Conservation (phyloP, 2,888 invertebrate species). For the Tupiocoris notatus region DNA sequence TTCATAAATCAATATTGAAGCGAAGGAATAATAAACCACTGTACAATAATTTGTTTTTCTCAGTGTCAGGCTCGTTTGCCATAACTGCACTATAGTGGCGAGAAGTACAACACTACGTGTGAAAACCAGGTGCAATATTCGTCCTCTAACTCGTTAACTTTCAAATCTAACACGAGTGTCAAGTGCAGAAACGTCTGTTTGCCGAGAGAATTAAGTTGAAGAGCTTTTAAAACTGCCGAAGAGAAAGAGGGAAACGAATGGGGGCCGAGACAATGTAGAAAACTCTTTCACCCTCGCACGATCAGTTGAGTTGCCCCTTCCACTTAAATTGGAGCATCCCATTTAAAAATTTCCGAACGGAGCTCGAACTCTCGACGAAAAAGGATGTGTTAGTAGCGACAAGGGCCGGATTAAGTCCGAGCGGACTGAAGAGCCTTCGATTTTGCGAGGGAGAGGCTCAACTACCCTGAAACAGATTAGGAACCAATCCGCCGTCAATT, state of each 20-base stretch:
- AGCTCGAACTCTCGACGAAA: not conserved
- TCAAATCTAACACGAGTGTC: constrained; percentile 9
- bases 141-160: not conserved
- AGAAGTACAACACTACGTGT: too few species aligned
- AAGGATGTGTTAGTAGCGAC: constrained; percentile 4
- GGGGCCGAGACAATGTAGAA: constrained; percentile 14
- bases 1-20: too few species aligned
- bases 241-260: not conserved
- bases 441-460: not conserved
- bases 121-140: too few species aligned
- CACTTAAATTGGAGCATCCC: constrained; percentile 17
- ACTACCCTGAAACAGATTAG: constrained; percentile 24
- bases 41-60: too few species aligned
- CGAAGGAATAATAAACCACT: too few species aligned
- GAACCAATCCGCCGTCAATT: constrained; percentile 40
- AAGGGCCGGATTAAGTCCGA: not conserved
- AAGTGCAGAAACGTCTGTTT: constrained; percentile 34
- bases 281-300: constrained; percentile 21
- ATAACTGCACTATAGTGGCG: too few species aligned
- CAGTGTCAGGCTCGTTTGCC: too few species aligned
- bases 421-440: not conserved
- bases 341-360: constrained; percentile 27
- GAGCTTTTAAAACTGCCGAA: constrained; percentile 30
- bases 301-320: constrained; percentile 4
- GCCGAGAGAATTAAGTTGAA: constrained; percentile 32